phyloP scores from a whole-genome alignment of 2,113 vertebrate species.

The Silurus meridionalis region DNA sequence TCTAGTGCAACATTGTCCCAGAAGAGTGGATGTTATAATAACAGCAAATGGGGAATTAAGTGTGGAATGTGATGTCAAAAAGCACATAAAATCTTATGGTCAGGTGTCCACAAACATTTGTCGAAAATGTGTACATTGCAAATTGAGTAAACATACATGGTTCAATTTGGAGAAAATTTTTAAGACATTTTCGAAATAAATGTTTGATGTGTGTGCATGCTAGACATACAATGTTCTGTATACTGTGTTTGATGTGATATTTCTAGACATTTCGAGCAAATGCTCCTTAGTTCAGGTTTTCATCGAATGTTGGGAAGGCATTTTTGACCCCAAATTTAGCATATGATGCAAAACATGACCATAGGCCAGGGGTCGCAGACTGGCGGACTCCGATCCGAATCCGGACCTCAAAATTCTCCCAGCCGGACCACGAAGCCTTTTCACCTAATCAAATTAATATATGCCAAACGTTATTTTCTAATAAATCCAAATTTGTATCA shows the following conservation, averaged over 20 bases:
- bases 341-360: background rate
- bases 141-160: background rate
- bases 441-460: too few species aligned
- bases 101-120: too few species aligned
- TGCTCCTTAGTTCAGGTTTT: background rate
- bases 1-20: too few species aligned
- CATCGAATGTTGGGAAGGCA: background rate
- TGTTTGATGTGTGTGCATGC: background rate
- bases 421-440: too few species aligned
- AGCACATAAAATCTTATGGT: too few species aligned
- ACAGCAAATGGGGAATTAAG: too few species aligned
- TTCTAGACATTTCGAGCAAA: background rate
- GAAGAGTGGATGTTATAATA: too few species aligned
- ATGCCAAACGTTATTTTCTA: too few species aligned
- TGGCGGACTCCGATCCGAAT: too few species aligned
- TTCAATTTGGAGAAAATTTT: background rate
- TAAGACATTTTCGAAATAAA: background rate
- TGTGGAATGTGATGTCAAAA: too few species aligned
- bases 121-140: background rate
- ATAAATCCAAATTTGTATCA: too few species aligned
- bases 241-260: background rate
- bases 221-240: background rate
- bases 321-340: background rate
- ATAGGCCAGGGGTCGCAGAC: background rate
- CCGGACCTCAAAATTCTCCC: too few species aligned